These are phyloP conservation scores for Drosophila lacteicornis DNA, from an alignment of 1,140 invertebrate genomes.

Conservation along the genomic window DNA sequence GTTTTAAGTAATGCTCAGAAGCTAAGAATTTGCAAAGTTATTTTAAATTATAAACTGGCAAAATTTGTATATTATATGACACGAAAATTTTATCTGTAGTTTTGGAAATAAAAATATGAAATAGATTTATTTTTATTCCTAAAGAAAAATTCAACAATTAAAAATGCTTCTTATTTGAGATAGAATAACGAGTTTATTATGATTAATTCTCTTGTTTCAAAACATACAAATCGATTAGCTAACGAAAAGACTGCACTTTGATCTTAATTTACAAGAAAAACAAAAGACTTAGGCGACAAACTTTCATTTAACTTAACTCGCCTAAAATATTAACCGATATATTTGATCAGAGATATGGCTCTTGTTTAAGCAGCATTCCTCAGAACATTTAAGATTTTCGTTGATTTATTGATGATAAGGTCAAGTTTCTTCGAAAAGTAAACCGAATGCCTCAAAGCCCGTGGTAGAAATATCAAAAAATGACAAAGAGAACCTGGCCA, in stretches of 20 bases:
- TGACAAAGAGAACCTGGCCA: constrained; percentile 40
- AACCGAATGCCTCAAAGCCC: not conserved
- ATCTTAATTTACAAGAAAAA: not conserved
- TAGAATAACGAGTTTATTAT: too few relatives aligned
- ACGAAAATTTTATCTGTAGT: too few relatives aligned
- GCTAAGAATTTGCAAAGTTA: not conserved
- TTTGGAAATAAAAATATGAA: too few relatives aligned
- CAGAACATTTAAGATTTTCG: not conserved
- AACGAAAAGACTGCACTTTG: too few relatives aligned
- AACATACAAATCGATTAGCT: too few relatives aligned
- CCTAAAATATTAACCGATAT: not conserved
- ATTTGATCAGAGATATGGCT: not conserved
- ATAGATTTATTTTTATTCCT: too few relatives aligned
- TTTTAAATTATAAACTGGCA: not conserved
- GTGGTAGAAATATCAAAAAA: constrained; percentile 6
- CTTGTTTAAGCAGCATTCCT: not conserved
- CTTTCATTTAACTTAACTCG: constrained; percentile 7
- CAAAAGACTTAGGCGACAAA: constrained; percentile 61
- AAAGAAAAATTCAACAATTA: too few relatives aligned
- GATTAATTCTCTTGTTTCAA: too few relatives aligned
- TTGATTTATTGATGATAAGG: not conserved
- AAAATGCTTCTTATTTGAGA: too few relatives aligned
- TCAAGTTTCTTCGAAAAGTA: not conserved
- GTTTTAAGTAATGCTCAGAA: too few relatives aligned
- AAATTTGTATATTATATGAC: too few relatives aligned